phyloP scores from a whole-genome alignment of 2,113 vertebrate species.

The Myiozetetes cayanensis region DNA sequence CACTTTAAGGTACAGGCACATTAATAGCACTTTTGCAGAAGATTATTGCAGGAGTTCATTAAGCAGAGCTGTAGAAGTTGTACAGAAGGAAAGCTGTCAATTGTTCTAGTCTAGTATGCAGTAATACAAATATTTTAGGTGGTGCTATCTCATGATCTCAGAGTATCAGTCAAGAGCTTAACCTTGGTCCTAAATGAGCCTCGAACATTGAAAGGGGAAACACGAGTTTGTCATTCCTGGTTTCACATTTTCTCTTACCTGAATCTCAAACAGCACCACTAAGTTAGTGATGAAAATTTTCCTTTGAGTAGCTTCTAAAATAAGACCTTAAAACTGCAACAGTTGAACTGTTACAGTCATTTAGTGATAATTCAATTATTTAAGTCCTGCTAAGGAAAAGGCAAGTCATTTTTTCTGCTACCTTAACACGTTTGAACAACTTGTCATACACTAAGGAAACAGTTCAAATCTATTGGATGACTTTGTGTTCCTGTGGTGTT shows the following conservation, averaged over 20 bases:
- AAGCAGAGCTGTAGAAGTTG: background rate
- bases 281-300: background rate
- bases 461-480: background rate
- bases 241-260: fast-evolving
- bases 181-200: background rate
- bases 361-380: background rate
- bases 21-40: background rate
- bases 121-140: background rate
- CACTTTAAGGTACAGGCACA: background rate
- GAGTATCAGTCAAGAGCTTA: background rate
- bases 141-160: background rate
- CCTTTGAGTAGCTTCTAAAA: background rate
- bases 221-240: background rate
- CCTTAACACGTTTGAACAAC: background rate
- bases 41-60: background rate
- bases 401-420: background rate
- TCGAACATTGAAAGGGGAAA: background rate
- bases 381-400: background rate
- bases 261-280: background rate
- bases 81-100: background rate
- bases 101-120: background rate
- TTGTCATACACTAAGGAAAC: background rate
- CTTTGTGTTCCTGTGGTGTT: background rate
- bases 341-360: background rate
- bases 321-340: background rate